Base-by-base conservation (phyloP, 1,140 invertebrate genomes). In the Drosophila cardini region DNA sequence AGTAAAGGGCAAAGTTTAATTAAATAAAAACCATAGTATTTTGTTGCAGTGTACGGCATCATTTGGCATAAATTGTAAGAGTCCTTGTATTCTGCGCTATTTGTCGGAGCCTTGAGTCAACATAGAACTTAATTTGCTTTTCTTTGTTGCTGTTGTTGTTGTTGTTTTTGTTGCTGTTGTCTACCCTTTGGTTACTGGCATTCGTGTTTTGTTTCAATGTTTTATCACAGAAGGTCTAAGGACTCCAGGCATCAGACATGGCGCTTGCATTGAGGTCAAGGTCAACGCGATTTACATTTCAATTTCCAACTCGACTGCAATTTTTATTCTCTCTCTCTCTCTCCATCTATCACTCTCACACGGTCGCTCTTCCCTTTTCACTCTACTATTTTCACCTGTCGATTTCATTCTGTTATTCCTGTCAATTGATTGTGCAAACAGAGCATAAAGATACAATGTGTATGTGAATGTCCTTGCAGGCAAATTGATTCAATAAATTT, bases 271-370 rank as follows among this genome's bases (percentile, higher is more conserved):
- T 63, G 58, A 26, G 65, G 58, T 50, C 65, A 75, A 75, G 72
- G 72, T 70, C 72, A 53, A 11, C 58, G 26, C 52, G 58, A 62
- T 70, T 75, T 71, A 75, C 67, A 75, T 68, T 72, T 45, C 63
- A 58, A 68, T 72, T 68, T 60, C 46, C 63, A 67, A 45, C 55
- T 60, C 46, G 10, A 45, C 13, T 58, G 45, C 43, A 43, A 57
- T 21, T 53, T 26, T 53, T 52, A 53, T 58, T 58, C 40, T 30
- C 32, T 11, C 2, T 18, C 50, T 58, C 45, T 5, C 46, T 34
- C 45, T 26, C 21, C 2, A 26, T 26, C 21, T 26, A 26, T 26
- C 21, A 26, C 30, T 61, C 7, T 60, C 13, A 4, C 46, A 10
- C 45, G 7, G 16, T 26, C 13, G 4, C 6, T 8, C 5, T 15